Base-by-base conservation (phyloP, 2,113 vertebrate species). In the Dicaeum eximium region DNA sequence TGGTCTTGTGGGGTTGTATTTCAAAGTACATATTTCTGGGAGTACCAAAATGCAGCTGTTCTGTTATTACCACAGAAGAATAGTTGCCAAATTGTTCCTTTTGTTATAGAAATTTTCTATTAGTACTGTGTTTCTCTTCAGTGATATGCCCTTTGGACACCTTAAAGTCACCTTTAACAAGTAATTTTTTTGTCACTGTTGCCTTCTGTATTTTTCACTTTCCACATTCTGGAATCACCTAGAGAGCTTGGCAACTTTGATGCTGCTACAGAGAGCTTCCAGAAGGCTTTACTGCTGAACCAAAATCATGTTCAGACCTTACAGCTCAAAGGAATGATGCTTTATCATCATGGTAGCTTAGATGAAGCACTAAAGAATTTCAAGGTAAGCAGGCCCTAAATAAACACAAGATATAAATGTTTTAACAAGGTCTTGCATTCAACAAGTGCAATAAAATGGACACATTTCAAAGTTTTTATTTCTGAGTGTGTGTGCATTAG, bases 241-340 rank as follows among this genome's bases (percentile, higher is more conserved):
- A 99, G 99, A 96, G 99, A 99, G 93, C 97, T 99, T 95, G 99
- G 99, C 11, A 99, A 99, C 79, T 99, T 99, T 25, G 99, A 99
- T 97, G 98, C 98, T 10, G 99, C 99, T 13, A 99, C 99, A 67
- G 99, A 99, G 95, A 99, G 98, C 95, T 99, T 99, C 88, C 99
- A 99, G 97, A 99, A 99, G 96, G 99, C 99, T 35, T 98, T 99
- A 40, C 96, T 99, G 96, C 94, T 99, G 88, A 99, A 99, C 97
- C 99, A 99, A 94, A 99, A 99, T 94, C 99, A 99, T 15, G 99
- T 99, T 60, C 99, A 99, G 98, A 99, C 99, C 0, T 98, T 99
- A 19, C 99, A 99, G 97, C 98, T 99, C 20, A 97, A 99, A 35
- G 99, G 99, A 44, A 99, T 99, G 98, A 99, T 99, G 99, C 98